phyloP scores from a whole-genome alignment of 2,797 vertebrate species.

The Ispidina picta region DNA sequence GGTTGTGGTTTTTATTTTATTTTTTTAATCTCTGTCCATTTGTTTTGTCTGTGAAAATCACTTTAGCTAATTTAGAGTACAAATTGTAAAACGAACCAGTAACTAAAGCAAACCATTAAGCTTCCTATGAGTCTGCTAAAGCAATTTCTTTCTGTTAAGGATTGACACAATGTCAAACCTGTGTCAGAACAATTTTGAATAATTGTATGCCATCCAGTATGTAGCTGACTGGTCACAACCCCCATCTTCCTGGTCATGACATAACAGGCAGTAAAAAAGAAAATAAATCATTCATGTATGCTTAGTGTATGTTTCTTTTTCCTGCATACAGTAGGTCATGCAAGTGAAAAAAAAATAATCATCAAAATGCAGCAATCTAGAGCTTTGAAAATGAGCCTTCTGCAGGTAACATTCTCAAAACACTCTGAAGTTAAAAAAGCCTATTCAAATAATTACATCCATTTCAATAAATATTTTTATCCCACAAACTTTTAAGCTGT shows the following conservation, averaged over 20 bases:
- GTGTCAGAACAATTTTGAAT: background rate
- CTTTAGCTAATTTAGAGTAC: background rate
- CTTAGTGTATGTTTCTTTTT: background rate
- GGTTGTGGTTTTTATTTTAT: background rate
- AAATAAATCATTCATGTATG: background rate
- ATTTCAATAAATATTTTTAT: background rate
- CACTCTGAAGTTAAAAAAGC: background rate
- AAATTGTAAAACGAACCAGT: background rate
- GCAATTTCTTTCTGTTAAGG: background rate
- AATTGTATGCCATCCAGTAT: background rate
- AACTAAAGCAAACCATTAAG: background rate
- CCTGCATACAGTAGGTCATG: background rate
- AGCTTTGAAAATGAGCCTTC: background rate
- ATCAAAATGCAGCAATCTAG: background rate
- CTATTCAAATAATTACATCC: background rate
- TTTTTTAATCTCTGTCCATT: background rate
- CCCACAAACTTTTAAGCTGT: background rate
- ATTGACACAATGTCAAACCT: background rate
- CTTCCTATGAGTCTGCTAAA: background rate
- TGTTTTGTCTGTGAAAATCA: background rate
- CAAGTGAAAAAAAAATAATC: background rate
- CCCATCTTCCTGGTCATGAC: background rate
- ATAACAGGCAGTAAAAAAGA: background rate
- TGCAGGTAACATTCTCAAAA: background rate
- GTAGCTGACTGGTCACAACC: background rate